Base-by-base conservation (phyloP, 2,797 vertebrate genomes). In the Protonibea diacanthus region DNA sequence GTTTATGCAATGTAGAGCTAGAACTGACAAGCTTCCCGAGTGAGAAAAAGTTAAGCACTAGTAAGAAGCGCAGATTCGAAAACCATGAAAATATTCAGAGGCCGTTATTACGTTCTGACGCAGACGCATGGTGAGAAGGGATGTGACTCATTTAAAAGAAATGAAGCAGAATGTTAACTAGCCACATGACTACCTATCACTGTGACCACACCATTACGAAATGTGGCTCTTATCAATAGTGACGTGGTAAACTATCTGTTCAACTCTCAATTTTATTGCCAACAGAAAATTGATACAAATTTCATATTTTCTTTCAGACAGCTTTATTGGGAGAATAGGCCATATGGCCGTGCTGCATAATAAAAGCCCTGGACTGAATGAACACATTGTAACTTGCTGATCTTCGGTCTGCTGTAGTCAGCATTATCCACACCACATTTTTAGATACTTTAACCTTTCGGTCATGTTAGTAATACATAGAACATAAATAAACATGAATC, bases 401-500 rank as follows among this genome's bases (percentile, higher is more conserved):
- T 53, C 21, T 60, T 55, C 27, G 13, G 6, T 71, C 55, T 47
- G 53, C 6, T 71, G 61, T 23, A 14, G 15, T 72, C 25, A 44
- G 33, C 13, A 45, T 69, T 25, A 49, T 18, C 44, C 5, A 57
- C n/a, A 59, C 44, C 27, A 38, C 33, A 38, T 38, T 2, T 48
- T 48, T 10, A 20, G 27, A 65, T 3, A 18, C 55, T 6, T 62
- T 1, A 44, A 80, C 23, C 21, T 51, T 12, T 48, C 38, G 1
- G 0, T 38, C 14, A 25, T 11, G 0, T 14, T 4, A 65, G 29
- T 5, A n/a, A 49, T 11, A 52, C n/a, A 71, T 3, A 60, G 42
- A 51, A 33, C n/a, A 13, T 72, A 64, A 73, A 64, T 12, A 44
- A 61, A 60, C 48, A 60, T 52, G 21, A 48, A 59, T 44, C 29